Conservation (phyloP, 2,797 vertebrate genomes). For the Scomberomorus guttatus region DNA sequence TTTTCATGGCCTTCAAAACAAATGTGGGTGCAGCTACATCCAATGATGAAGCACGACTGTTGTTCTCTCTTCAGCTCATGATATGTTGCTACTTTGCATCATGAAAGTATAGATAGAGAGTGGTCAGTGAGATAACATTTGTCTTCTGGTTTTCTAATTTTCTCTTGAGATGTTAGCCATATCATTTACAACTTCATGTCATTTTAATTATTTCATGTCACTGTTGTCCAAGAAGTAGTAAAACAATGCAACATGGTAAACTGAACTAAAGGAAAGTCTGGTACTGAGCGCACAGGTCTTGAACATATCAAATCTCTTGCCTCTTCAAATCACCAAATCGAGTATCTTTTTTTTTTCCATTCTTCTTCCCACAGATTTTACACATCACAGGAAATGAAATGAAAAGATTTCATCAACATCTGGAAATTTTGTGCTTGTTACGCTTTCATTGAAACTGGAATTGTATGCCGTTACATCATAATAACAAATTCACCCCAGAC, state of each 20-base stretch:
- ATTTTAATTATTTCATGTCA: conserved; percentile 27
- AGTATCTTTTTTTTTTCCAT: background rate
- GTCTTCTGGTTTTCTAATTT: conserved; percentile 7
- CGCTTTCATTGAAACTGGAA: background rate
- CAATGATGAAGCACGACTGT: background rate
- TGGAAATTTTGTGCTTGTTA: background rate
- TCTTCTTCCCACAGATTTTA: background rate
- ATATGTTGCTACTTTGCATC: background rate
- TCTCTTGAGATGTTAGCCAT: background rate
- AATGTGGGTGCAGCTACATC: conserved; percentile 15
- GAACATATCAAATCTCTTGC: background rate
- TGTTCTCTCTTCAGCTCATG: conserved; percentile 9
- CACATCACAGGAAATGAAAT: background rate
- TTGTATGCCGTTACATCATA: background rate
- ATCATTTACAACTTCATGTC: conserved; percentile 18
- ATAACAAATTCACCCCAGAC: background rate
- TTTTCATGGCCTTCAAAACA: conserved; percentile 32
- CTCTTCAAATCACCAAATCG: background rate
- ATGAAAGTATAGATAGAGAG: too few relatives aligned
- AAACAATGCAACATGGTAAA: conserved; percentile 2
- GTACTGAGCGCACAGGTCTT: background rate
- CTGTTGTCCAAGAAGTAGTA: conserved; percentile 19
- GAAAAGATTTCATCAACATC: background rate
- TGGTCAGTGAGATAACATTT: conserved; percentile 2
- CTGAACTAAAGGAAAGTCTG: background rate